phyloP scores from a whole-genome alignment of 2,797 vertebrate genomes.

The Rhinichthys osculus region DNA sequence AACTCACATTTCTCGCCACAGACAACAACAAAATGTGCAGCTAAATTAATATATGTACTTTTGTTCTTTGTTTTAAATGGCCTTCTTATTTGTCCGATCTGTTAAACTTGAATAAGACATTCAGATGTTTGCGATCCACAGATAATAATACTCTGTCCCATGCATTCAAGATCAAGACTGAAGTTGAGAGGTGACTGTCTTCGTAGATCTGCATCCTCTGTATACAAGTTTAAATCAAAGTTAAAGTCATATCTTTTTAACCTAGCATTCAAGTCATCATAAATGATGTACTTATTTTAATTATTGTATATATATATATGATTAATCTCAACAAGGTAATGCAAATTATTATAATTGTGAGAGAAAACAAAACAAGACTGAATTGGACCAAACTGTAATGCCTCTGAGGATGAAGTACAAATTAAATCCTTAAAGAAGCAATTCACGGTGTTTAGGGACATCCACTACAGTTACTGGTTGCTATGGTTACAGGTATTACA shows the following conservation, averaged over 20 bases:
- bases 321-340: background rate
- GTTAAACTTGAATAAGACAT: no score
- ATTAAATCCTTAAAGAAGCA: slow-evolving; percentile 7
- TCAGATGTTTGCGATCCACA: no score
- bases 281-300: background rate
- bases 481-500: slow-evolving; percentile 13
- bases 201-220: background rate
- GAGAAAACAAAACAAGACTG: background rate
- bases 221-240: no score
- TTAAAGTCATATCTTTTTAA: background rate
- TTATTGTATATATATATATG: background rate
- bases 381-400: background rate
- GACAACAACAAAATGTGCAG: background rate
- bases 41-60: no score
- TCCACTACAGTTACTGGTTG: background rate
- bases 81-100: no score
- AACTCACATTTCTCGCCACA: background rate
- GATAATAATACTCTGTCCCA: no score
- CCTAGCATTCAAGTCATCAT: background rate
- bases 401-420: background rate
- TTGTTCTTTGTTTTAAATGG: no score
- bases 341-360: background rate
- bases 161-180: background rate
- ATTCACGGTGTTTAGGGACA: background rate
- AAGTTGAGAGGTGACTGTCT: background rate